These are phyloP conservation scores for Agriopis leucophaearia DNA, from an alignment of 2,888 invertebrate genomes.

Conservation along the genomic window DNA sequence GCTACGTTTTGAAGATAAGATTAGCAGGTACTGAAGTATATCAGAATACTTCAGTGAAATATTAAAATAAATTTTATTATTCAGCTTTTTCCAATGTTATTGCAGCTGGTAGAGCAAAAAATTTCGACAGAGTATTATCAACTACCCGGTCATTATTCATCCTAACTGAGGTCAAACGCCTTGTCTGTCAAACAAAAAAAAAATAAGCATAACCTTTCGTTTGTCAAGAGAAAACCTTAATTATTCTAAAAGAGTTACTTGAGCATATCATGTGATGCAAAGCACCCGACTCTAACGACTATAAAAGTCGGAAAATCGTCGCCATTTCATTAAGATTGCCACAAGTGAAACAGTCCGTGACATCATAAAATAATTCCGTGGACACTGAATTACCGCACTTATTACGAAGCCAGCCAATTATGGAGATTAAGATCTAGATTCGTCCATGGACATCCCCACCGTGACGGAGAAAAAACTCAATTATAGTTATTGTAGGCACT, in stretches of 20 bases:
- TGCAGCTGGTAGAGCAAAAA: no score
- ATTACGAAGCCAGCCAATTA: constrained; percentile 62
- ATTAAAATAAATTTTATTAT: no score
- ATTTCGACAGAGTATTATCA: no score
- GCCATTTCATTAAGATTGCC: constrained; percentile 31
- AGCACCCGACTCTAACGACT: neutral
- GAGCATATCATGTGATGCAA: neutral
- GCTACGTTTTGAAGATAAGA: no score
- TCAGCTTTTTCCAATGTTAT: no score
- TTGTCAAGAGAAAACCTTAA: no score
- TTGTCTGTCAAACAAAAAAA: no score
- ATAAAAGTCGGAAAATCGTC: constrained; percentile 22
- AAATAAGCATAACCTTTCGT: no score
- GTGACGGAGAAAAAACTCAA: constrained; percentile 66
- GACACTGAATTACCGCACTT: constrained; percentile 40
- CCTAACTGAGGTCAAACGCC: no score
- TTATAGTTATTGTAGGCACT: constrained; percentile 51
- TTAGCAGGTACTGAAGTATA: no score
- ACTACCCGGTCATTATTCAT: no score
- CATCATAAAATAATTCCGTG: constrained; percentile 32
- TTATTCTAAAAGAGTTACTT: neutral
- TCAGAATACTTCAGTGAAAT: no score
- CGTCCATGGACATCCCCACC: constrained; percentile 60
- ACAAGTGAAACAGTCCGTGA: constrained; percentile 31
- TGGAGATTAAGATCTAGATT: constrained; percentile 62